Percentiles rank a stretch among this genome's conserved stretches.
These are phyloP conservation scores for Dryobates pubescens DNA, from an alignment of 2,797 vertebrate genomes.

Conservation along the genomic window DNA sequence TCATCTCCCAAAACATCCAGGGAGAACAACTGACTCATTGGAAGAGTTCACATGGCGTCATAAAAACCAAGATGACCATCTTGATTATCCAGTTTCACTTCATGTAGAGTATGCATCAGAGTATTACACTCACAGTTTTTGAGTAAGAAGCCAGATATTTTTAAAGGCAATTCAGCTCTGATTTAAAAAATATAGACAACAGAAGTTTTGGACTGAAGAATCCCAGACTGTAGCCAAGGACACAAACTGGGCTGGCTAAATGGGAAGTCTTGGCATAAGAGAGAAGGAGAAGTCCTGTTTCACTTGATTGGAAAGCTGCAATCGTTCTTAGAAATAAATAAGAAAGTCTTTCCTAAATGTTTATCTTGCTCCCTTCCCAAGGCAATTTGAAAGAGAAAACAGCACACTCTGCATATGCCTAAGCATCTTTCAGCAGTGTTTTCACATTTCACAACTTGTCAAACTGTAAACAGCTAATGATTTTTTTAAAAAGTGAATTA, in stretches of 20 bases:
- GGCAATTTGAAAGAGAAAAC: conserved; percentile 11
- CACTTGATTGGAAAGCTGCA: background rate
- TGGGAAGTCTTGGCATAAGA: background rate
- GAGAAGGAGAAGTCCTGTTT: background rate
- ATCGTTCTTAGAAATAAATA: background rate
- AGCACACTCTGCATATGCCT: background rate
- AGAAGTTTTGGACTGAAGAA: background rate
- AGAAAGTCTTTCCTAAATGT: background rate
- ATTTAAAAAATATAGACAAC: background rate
- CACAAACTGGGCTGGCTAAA: background rate
- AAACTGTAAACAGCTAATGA: background rate
- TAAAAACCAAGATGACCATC: background rate
- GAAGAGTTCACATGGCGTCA: background rate
- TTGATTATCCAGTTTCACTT: conserved; percentile 11
- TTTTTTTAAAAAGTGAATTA: background rate
- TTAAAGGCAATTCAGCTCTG: background rate
- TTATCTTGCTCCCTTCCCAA: background rate
- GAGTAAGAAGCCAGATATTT: background rate
- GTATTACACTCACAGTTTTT: background rate
- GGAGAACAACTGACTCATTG: background rate
- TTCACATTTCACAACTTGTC: background rate
- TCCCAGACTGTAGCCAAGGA: background rate
- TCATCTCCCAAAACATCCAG: background rate
- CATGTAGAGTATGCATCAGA: background rate
- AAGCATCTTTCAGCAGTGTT: background rate